Conservation (phyloP, 1,140 invertebrate genomes). For the Caenorhabditis inopinata region DNA sequence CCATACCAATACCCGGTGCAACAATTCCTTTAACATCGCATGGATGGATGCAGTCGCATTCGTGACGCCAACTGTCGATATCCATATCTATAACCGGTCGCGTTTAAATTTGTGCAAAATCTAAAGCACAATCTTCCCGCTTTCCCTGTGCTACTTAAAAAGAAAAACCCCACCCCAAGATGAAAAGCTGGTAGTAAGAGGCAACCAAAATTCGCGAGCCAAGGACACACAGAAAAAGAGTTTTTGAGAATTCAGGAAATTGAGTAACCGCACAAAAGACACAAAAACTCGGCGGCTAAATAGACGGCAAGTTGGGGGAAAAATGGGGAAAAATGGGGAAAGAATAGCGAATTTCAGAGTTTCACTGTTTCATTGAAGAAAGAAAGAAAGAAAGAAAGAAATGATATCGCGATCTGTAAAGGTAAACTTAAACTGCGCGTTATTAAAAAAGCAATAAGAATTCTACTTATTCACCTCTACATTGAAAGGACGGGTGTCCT, state of each 20-base stretch:
- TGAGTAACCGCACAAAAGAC: background rate
- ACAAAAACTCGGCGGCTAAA: too few relatives aligned
- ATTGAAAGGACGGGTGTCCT: slow-evolving; percentile 63
- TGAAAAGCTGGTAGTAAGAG: background rate
- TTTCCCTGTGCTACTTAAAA: too few relatives aligned
- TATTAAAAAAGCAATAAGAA: too few relatives aligned
- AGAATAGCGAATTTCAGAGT: too few relatives aligned
- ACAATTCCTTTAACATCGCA: slow-evolving; percentile 1
- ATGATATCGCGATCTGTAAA: background rate
- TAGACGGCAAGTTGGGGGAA: too few relatives aligned
- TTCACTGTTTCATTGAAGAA: too few relatives aligned
- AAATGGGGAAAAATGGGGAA: too few relatives aligned
- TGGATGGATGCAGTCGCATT: slow-evolving; percentile 6
- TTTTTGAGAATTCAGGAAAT: background rate
- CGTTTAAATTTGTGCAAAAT: too few relatives aligned
- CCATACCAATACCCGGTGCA: background rate
- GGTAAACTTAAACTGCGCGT: too few relatives aligned
- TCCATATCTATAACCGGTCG: background rate
- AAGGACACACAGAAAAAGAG: background rate
- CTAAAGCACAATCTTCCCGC: too few relatives aligned
- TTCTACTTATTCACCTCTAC: slow-evolving; percentile 56
- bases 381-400: background rate
- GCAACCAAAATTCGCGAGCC: background rate
- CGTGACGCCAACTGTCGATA: slow-evolving; percentile 13
- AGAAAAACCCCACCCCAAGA: too few relatives aligned